Evolutionary conservation across 2,113 vertebrate species (phyloP).

Genomic region (Ophthalmolycus amberensis): DNA sequence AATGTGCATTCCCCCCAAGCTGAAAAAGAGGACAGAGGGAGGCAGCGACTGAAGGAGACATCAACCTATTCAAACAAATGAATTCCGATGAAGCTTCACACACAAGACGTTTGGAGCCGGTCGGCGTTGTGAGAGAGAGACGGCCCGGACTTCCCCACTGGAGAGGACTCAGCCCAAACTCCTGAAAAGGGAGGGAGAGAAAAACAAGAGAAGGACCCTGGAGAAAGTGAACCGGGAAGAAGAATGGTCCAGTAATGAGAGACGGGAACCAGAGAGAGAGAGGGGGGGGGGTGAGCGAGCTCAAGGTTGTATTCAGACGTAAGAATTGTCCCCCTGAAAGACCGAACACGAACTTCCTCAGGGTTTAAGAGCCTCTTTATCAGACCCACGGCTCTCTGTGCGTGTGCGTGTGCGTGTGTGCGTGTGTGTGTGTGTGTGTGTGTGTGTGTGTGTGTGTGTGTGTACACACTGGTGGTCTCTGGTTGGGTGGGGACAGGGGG

Average conservation of each 20-base stretch:
- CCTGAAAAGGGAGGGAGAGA: conserved; percentile 59
- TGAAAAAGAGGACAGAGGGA: conserved; percentile 24
- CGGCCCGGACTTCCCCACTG: conserved; percentile 54
- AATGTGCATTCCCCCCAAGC: conserved; percentile 38
- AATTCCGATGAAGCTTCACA: conserved; percentile 71
- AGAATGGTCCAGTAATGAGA: conserved; percentile 73
- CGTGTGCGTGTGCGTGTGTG: neutral
- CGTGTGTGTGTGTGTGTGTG: neutral
- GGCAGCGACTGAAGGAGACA: conserved; percentile 46
- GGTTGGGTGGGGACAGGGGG: conserved; percentile 32
- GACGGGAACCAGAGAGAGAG: conserved; percentile 49
- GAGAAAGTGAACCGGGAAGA: conserved; percentile 68
- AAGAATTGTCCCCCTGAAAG: conserved; percentile 76
- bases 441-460: conserved; percentile 27
- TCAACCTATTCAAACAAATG: conserved; percentile 71
- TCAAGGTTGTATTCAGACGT: conserved; percentile 80
- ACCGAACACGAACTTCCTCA: conserved; percentile 76
- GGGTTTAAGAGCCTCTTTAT: conserved; percentile 81
- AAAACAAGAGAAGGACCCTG: conserved; percentile 66
- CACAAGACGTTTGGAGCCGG: conserved; percentile 60
- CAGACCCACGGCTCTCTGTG: conserved; percentile 47
- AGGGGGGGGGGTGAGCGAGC: conserved; percentile 59
- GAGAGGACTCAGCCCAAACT: conserved; percentile 60
- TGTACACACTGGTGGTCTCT: conserved; percentile 67
- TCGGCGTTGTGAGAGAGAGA: conserved; percentile 39